A percentile compares a stretch with the other conserved stretches of the same genome.
phyloP scores from a whole-genome alignment of 2,888 invertebrate genomes.

The Endomychus coccineus region DNA sequence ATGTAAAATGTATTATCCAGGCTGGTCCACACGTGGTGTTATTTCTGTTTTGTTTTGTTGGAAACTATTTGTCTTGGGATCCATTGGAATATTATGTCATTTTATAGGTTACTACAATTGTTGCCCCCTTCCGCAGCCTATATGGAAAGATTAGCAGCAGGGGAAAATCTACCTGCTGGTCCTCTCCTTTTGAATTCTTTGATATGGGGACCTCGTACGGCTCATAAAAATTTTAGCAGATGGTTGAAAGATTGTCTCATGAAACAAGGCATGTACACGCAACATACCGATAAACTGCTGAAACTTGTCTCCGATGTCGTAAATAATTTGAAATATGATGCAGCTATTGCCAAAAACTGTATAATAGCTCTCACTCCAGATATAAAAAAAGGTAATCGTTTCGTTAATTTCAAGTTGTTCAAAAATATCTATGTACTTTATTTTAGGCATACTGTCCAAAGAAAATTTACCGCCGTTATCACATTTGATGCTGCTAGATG shows the following conservation, averaged over 20 bases:
- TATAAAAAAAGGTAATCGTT: slow-evolving; percentile 40
- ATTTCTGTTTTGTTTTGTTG: too few species aligned
- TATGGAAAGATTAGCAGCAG: slow-evolving; percentile 69
- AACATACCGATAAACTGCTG: slow-evolving; percentile 63
- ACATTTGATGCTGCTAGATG: slow-evolving; percentile 68
- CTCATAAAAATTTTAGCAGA: slow-evolving; percentile 74
- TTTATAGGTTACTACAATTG: slow-evolving; percentile 64
- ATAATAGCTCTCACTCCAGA: slow-evolving; percentile 50
- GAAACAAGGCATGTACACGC: slow-evolving; percentile 84
- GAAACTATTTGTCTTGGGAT: too few species aligned
- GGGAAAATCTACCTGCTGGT: slow-evolving; percentile 57
- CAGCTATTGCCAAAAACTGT: slow-evolving; percentile 55
- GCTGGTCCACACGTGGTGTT: too few species aligned
- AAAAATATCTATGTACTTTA: too few species aligned
- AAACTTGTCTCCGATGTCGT: slow-evolving; percentile 66
- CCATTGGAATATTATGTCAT: slow-evolving; percentile 8
- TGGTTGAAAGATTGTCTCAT: slow-evolving; percentile 90
- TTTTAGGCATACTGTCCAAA: slow-evolving; percentile 34
- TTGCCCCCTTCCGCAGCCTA: slow-evolving; percentile 86
- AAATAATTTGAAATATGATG: slow-evolving; percentile 54
- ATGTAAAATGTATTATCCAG: too few species aligned
- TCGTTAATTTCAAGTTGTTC: slow-evolving; percentile 8
- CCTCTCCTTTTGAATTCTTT: slow-evolving; percentile 73
- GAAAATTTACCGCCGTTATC: slow-evolving; percentile 59
- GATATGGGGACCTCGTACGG: slow-evolving; percentile 82